phyloP scores from a whole-genome alignment of 2,888 invertebrate species.

The Junonia oenone region DNA sequence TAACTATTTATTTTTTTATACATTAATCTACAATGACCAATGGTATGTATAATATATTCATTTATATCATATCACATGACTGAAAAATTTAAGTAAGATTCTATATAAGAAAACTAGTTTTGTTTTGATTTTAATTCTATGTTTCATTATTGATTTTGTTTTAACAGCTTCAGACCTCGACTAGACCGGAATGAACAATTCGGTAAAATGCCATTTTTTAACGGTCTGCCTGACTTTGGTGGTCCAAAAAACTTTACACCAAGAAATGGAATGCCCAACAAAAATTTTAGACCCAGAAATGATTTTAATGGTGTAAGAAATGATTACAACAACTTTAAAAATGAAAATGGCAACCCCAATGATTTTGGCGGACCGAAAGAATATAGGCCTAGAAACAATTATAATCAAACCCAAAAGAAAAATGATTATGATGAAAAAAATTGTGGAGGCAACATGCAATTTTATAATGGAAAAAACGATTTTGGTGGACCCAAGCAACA shows the following conservation, averaged over 20 bases:
- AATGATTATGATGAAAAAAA: conserved; percentile 62
- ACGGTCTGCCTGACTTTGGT: conserved; percentile 68
- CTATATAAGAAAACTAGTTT: too few relatives aligned
- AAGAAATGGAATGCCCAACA: conserved; percentile 61
- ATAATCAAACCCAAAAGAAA: conserved; percentile 59
- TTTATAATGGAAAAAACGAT: conserved; percentile 64
- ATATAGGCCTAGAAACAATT: conserved; percentile 65
- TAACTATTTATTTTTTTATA: background rate
- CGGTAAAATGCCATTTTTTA: conserved; percentile 76
- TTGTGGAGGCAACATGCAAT: conserved; percentile 62
- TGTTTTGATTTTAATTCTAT: conserved; percentile 6
- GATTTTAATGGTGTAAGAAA: conserved; percentile 71
- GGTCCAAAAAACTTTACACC: conserved; percentile 74
- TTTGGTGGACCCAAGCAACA: conserved; percentile 73
- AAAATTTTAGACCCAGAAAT: conserved; percentile 70
- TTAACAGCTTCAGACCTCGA: conserved; percentile 78
- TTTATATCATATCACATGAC: too few relatives aligned
- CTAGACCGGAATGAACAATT: conserved; percentile 83
- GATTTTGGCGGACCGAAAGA: conserved; percentile 74
- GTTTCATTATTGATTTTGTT: conserved; percentile 29
- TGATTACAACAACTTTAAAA: conserved; percentile 60
- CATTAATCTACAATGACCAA: background rate
- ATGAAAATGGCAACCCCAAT: conserved; percentile 59
- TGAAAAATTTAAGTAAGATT: background rate
- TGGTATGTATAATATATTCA: background rate